Evolutionary conservation across 2,797 vertebrate species (phyloP), one percentile per base, ranked within the genome.

Genomic region (Chelmon rostratus): DNA sequence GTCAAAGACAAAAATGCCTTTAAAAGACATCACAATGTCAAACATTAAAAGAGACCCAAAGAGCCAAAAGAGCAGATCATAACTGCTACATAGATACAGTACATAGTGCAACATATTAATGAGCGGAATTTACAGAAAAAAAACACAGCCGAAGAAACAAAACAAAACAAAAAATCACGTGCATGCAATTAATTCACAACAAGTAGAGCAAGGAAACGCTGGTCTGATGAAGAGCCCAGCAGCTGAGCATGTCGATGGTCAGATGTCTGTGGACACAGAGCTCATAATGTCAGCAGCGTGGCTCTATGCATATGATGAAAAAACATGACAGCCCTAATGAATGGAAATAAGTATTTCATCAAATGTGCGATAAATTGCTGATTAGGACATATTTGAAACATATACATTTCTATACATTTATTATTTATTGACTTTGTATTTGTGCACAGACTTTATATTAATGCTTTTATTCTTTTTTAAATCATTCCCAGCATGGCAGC

Each of bases 401-500:
- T 66, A 66, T 78, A 62, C 69, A 81, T 73, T 8, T 37, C 71
- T 68, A 40, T 8, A 68, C 44, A 61, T 78, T 63, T 54, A 63
- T 68, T 31, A 46, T 73, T 2, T 69, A 21, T 73, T 42, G 44
- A 70, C 31, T 25, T 69, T 81, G 31, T 74, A 76, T 80, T 82
- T 59, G 58, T 28, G 66, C 49, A 37, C 4, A 68, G 44, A 79
- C 68, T 58, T 64, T 28, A 25, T 28, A 61, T 77, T 73, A 62
- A 68, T 70, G 19, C 15, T 23, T 25, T 74, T 73, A 46, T 38
- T 79, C 25, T 81, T 73, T 68, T 80, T 56, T 18, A 44, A 79
- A 75, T 61, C 66, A 78, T 81, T 88, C 75, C 72, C 84, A 86
- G 80, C 84, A 75, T 81, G 86, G 59, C 71, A 79, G 81, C 73